A percentile compares a stretch with the other conserved stretches of the same genome.
Conservation (phyloP, 2,888 invertebrate genomes). For the Phoenoteleia sp. region DNA sequence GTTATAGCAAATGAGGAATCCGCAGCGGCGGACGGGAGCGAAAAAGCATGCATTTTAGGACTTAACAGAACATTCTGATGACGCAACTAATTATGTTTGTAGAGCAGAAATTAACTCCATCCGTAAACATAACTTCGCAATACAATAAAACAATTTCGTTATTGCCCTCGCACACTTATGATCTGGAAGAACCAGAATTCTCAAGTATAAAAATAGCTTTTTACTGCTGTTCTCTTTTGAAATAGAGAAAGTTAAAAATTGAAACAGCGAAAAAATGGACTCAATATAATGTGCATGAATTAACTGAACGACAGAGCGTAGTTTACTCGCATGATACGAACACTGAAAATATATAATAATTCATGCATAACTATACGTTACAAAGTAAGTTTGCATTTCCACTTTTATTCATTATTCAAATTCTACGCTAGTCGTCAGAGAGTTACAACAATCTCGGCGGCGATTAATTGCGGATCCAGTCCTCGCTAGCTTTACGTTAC, state of each 20-base stretch:
- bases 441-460: conserved; percentile 66
- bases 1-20: conserved; percentile 47
- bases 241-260: too few relatives aligned
- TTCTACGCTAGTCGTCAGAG: conserved; percentile 50
- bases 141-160: too few relatives aligned
- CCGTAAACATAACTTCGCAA: too few relatives aligned
- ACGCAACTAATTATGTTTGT: conserved; percentile 55
- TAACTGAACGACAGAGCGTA: not conserved
- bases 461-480: conserved; percentile 67
- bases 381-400: conserved; percentile 56
- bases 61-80: conserved; percentile 17
- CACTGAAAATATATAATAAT: conserved; percentile 40
- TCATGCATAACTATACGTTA: conserved; percentile 1
- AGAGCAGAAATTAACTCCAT: conserved; percentile 32
- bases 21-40: not conserved
- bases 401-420: conserved; percentile 70
- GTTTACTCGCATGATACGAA: not conserved
- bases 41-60: conserved; percentile 34
- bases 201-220: too few relatives aligned
- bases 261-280: too few relatives aligned
- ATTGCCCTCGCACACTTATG: too few relatives aligned
- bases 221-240: too few relatives aligned
- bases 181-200: too few relatives aligned
- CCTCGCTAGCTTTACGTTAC: conserved; percentile 59
- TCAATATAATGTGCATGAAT: too few relatives aligned